Percentiles rank a stretch among this genome's conserved stretches.
phyloP scores from a whole-genome alignment of 2,888 invertebrate species.

The Trichogramma dendrolimi region DNA sequence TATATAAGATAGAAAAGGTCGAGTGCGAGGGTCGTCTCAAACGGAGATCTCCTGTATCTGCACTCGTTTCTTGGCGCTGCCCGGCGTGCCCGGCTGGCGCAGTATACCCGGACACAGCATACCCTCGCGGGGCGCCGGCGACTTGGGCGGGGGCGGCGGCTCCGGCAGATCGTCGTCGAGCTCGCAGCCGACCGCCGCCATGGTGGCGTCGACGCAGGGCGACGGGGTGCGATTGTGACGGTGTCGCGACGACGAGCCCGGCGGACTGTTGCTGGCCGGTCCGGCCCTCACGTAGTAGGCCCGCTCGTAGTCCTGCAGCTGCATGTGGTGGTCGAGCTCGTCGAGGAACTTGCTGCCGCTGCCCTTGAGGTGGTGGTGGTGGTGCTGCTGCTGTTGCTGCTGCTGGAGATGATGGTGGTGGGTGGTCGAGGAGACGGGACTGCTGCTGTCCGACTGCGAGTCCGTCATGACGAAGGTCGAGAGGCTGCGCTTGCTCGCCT shows the following conservation, averaged over 20 bases:
- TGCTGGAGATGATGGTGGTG: slow-evolving; percentile 24
- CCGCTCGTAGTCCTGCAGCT: slow-evolving; percentile 61
- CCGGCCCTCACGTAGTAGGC: slow-evolving; percentile 39
- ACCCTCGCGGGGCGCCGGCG: slow-evolving; percentile 51
- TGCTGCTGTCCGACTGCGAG: slow-evolving; percentile 18
- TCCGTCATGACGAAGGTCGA: slow-evolving; percentile 38
- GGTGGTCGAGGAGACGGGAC: slow-evolving; percentile 32
- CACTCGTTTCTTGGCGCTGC: slow-evolving; percentile 81
- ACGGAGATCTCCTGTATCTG: slow-evolving; percentile 91
- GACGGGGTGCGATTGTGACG: slow-evolving; percentile 42
- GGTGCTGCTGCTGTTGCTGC: too few species aligned
- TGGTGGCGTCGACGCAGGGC: slow-evolving; percentile 47
- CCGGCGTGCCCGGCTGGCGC: slow-evolving; percentile 66
- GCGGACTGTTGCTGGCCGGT: slow-evolving; percentile 21
- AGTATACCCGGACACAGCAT: slow-evolving; percentile 60
- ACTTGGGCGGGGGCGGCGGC: slow-evolving; percentile 60
- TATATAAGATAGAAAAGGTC: background rate
- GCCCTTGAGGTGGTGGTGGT: slow-evolving; percentile 39
- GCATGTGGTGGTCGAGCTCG: slow-evolving; percentile 56
- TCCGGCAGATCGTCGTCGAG: slow-evolving; percentile 61
- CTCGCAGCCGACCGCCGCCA: slow-evolving; percentile 48
- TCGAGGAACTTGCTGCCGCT: slow-evolving; percentile 44
- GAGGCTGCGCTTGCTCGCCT: slow-evolving; percentile 42
- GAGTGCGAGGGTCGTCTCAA: slow-evolving; percentile 53
- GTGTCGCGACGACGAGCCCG: slow-evolving; percentile 28